Evolutionary conservation across 2,113 vertebrate genomes (phyloP).

Genomic region (Lamprologus tigripictilis): DNA sequence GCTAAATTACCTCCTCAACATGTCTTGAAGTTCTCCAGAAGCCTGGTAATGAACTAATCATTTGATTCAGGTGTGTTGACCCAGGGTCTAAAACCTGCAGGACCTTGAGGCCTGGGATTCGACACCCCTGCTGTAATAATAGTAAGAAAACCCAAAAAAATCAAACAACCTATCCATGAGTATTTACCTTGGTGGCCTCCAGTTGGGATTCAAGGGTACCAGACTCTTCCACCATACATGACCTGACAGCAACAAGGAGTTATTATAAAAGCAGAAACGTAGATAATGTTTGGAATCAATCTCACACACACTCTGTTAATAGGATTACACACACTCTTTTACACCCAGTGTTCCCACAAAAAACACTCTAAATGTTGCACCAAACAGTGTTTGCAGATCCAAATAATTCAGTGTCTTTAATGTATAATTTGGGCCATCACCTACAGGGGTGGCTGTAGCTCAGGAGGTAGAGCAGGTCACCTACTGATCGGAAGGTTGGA

Average conservation of each 20-base stretch:
- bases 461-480: no score
- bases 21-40: background rate
- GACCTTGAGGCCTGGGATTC: background rate
- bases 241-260: slow-evolving; percentile 73
- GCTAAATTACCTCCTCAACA: rapidly evolving
- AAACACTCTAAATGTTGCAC: background rate
- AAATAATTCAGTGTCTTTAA: background rate
- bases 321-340: background rate
- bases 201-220: slow-evolving; percentile 95
- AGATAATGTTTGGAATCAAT: background rate
- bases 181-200: slow-evolving; percentile 91
- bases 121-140: background rate
- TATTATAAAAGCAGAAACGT: background rate
- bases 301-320: background rate
- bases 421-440: background rate
- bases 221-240: slow-evolving; percentile 98
- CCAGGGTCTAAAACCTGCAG: background rate
- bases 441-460: no score
- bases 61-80: background rate
- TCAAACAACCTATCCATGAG: background rate
- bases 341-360: background rate
- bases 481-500: no score
- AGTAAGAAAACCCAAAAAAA: background rate
- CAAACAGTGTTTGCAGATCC: background rate
- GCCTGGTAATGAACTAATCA: background rate